These are phyloP conservation scores for Crotalus horridus DNA, from an alignment of 2,113 vertebrate genomes.

Conservation along the genomic window DNA sequence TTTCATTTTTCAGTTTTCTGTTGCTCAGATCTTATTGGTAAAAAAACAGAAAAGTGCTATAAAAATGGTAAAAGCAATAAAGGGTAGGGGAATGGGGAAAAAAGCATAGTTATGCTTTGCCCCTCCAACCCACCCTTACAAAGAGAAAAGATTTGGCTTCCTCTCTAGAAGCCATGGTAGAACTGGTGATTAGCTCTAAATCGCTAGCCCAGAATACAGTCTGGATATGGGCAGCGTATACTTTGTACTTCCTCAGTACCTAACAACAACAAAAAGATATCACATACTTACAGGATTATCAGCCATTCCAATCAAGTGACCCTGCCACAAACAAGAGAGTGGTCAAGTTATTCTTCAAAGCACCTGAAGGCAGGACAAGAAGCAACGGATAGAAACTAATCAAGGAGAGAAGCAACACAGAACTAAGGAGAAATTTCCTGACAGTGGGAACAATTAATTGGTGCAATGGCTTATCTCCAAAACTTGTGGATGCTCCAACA, in stretches of 20 bases:
- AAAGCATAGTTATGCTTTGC: neutral
- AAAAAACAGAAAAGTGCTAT: conserved; percentile 12
- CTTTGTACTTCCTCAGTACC: neutral
- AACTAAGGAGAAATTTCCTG: neutral
- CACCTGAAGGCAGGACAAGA: neutral
- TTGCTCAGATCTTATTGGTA: neutral
- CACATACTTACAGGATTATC: neutral
- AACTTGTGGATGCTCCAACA: neutral
- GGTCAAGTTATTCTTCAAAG: neutral
- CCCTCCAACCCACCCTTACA: neutral
- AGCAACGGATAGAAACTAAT: neutral
- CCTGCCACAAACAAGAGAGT: neutral
- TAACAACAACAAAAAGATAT: neutral
- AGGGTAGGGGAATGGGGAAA: neutral
- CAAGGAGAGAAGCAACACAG: neutral
- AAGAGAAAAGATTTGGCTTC: neutral
- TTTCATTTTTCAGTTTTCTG: neutral
- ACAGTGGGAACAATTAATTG: neutral
- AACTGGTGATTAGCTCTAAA: neutral
- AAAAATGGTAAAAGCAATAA: neutral
- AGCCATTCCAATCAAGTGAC: neutral
- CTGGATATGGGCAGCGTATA: neutral
- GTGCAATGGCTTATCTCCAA: neutral
- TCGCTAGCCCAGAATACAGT: neutral
- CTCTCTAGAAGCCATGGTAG: too few species aligned